These are phyloP conservation scores for Ennomos erosarius DNA, from an alignment of 2,888 invertebrate species.

Conservation along the genomic window DNA sequence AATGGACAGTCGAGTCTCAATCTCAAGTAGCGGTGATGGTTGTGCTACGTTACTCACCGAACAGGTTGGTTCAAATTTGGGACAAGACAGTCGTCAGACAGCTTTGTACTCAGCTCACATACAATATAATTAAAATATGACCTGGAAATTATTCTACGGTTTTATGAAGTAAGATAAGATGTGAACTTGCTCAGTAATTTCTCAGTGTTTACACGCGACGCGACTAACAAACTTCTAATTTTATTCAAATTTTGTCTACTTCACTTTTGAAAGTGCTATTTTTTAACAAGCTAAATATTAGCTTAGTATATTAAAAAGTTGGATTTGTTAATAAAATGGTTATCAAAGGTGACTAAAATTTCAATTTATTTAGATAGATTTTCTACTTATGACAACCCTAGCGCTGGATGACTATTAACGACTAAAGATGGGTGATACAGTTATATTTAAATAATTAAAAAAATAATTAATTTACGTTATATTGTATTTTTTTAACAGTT, in stretches of 20 bases:
- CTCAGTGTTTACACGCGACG: neutral
- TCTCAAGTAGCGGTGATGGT: conserved; percentile 53
- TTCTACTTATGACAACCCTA: conserved; percentile 5
- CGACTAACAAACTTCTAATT: neutral
- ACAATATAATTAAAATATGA: conserved; percentile 33
- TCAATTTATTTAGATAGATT: neutral
- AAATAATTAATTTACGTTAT: too few relatives aligned
- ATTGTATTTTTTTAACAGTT: too few relatives aligned
- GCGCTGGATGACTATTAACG: neutral
- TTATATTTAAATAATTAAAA: too few relatives aligned
- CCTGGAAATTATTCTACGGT: conserved; percentile 16
- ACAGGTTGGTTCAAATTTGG: conserved; percentile 66
- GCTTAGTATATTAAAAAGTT: too few relatives aligned
- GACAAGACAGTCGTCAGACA: conserved; percentile 34
- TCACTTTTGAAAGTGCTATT: too few relatives aligned
- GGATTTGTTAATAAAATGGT: too few relatives aligned
- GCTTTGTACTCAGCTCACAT: conserved; percentile 16
- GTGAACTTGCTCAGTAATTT: conserved; percentile 14
- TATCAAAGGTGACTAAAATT: too few relatives aligned
- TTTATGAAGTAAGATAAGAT: conserved; percentile 6
- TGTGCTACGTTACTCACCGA: conserved; percentile 41
- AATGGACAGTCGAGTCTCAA: conserved; percentile 50
- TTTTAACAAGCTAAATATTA: too few relatives aligned
- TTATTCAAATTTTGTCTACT: too few relatives aligned
- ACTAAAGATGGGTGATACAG: too few relatives aligned